These are phyloP conservation scores for Arbacia lixula DNA, from an alignment of 53 echinoderm and acorn worm genomes.

Conservation along the genomic window DNA sequence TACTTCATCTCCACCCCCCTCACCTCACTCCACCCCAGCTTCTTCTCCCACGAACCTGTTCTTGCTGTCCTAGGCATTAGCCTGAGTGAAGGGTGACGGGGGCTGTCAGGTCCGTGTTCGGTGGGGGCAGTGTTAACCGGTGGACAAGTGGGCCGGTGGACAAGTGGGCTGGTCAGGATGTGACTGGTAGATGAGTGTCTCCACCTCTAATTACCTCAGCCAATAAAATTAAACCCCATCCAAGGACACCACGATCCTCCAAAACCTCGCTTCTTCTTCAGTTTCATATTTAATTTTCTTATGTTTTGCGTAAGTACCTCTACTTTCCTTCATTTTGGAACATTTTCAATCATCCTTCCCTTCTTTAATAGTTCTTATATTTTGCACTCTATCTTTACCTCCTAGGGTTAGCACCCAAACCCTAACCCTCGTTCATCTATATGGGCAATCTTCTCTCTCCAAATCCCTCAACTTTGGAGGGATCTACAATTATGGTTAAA, in stretches of 20 bases:
- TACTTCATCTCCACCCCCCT: neutral
- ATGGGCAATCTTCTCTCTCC: too few relatives aligned
- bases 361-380: too few relatives aligned
- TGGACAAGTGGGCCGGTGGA: slow-evolving; percentile 50
- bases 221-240: slow-evolving; percentile 43
- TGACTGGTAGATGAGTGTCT: slow-evolving; percentile 37
- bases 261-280: too few relatives aligned
- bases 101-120: slow-evolving; percentile 20
- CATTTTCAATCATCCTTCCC: too few relatives aligned
- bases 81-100: slow-evolving; percentile 6
- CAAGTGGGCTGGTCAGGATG: slow-evolving; percentile 40
- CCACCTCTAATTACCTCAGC: slow-evolving; percentile 51
- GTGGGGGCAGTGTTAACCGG: slow-evolving; percentile 52
- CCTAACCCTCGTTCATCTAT: too few relatives aligned
- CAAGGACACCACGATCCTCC: slow-evolving; percentile 40
- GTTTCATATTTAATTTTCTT: too few relatives aligned
- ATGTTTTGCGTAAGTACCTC: too few relatives aligned
- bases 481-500: too few relatives aligned
- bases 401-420: too few relatives aligned
- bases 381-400: too few relatives aligned
- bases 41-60: slow-evolving; percentile 26
- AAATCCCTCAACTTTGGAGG: too few relatives aligned
- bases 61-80: slow-evolving; percentile 35
- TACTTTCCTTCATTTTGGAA: too few relatives aligned
- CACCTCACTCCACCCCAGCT: neutral